phyloP scores from a whole-genome alignment of 2,888 invertebrate genomes.

The Heliconius sara region DNA sequence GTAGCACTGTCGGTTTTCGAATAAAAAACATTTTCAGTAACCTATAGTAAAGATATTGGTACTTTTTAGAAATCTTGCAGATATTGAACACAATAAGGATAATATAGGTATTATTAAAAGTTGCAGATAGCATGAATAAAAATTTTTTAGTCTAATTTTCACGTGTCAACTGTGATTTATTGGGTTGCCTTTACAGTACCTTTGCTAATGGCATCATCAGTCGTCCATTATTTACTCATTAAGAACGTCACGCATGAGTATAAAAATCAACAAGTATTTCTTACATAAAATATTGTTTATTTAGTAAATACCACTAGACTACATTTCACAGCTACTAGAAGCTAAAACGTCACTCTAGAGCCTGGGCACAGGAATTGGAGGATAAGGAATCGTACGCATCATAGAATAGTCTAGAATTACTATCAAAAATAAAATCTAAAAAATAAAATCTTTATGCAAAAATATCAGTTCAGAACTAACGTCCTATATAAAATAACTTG shows the following conservation, averaged over 20 bases:
- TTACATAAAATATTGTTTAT: too few species aligned
- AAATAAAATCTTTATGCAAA: too few species aligned
- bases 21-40: neutral
- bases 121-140: neutral
- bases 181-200: neutral
- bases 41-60: neutral
- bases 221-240: neutral
- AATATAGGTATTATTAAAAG: neutral
- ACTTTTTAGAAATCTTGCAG: neutral
- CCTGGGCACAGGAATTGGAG: too few species aligned
- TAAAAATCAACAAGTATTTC: too few species aligned
- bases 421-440: too few species aligned
- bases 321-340: too few species aligned
- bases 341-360: too few species aligned
- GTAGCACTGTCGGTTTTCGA: neutral
- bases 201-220: neutral
- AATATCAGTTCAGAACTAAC: too few species aligned
- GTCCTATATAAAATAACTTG: neutral
- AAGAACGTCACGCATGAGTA: neutral
- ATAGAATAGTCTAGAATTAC: too few species aligned
- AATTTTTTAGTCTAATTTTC: neutral
- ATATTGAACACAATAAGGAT: neutral
- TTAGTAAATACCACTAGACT: too few species aligned
- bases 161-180: neutral
- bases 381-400: too few species aligned